Base-by-base conservation (phyloP, 1,140 invertebrate genomes). In the Heliconius melpomene region DNA sequence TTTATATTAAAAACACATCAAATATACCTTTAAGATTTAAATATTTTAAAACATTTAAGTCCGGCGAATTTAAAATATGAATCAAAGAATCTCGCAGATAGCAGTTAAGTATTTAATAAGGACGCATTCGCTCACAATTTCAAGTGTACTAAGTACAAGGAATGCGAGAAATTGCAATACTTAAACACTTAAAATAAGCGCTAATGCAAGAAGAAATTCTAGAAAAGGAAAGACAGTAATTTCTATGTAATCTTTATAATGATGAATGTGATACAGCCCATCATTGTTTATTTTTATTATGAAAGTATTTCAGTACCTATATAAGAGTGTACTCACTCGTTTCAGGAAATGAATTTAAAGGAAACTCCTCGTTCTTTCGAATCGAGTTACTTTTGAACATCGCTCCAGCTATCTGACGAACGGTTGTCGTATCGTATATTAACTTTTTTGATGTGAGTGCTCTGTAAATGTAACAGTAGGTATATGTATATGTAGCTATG, bases 261-360 rank as follows among this genome's bases (percentile, higher is more conserved):
- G 26, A 66, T 66, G 20, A 23, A 23, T 60, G n/a, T 60, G n/a
- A 60, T n/a, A 60, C 8, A 23, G 20, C 2, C n/a, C 3, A 60
- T 23, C 13, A 60, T n/a, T 26, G n/a, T 66, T 66, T 66, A 6
- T 26, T 29, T 66, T 26, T 29, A 66, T 29, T 66, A 16, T 66
- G 13, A 23, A 29, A 23, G 6, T 23, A 5, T 26, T 66, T 29
- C 26, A 16, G 26, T 66, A 29, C 26, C 60, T 66, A 66, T 66
- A 29, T 66, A 36, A 36, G 9, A 29, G 26, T 5, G 26, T 66
- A 75, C 75, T 71, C 76, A 85, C 82, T 87, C 83, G 79, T 74
- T 86, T 82, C 82, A 80, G 87, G 85, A 88, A 88, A 88, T 86
- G 79, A 85, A 83, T 85, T 86, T 84, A 85, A 88, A 72, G 46